These are phyloP conservation scores for Lepeophtheirus nordmannii DNA, from an alignment of 2,888 invertebrate genomes.

Conservation along the genomic window DNA sequence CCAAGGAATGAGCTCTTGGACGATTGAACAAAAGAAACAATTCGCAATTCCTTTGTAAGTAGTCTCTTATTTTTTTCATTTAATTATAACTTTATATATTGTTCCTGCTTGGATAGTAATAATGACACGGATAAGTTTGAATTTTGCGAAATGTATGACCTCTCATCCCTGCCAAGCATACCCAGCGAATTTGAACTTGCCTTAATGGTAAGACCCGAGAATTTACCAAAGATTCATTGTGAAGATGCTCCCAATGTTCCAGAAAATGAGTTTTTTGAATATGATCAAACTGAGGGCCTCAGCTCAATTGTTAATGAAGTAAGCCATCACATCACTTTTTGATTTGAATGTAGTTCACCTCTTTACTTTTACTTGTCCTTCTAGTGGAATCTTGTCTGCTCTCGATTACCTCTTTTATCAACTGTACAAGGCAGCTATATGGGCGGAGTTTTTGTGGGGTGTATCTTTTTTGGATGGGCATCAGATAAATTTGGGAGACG, in stretches of 20 bases:
- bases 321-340: not conserved
- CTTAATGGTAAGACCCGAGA: not conserved
- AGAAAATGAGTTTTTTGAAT: constrained; percentile 6
- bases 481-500: constrained; percentile 20
- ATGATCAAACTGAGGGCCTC: constrained; percentile 9
- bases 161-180: not conserved
- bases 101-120: not conserved
- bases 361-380: not conserved
- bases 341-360: not conserved
- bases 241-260: not conserved
- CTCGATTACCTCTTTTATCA: constrained; percentile 25
- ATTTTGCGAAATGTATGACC: constrained; percentile 17
- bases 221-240: not conserved
- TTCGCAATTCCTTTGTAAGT: constrained; percentile 21
- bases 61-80: not conserved
- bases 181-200: not conserved
- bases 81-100: not conserved
- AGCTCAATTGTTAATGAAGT: constrained; percentile 16
- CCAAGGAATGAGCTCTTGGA: constrained; percentile 3
- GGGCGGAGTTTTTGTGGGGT: constrained; percentile 23
- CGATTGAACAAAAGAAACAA: constrained; percentile 12
- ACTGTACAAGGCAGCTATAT: constrained; percentile 26
- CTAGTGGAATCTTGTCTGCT: constrained; percentile 28
- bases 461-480: constrained; percentile 22
- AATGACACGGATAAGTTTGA: constrained; percentile 3